A percentile compares a stretch with the other conserved stretches of the same genome.
Conservation (phyloP, 2,797 vertebrate genomes). For the Mormyrops boulengeri region DNA sequence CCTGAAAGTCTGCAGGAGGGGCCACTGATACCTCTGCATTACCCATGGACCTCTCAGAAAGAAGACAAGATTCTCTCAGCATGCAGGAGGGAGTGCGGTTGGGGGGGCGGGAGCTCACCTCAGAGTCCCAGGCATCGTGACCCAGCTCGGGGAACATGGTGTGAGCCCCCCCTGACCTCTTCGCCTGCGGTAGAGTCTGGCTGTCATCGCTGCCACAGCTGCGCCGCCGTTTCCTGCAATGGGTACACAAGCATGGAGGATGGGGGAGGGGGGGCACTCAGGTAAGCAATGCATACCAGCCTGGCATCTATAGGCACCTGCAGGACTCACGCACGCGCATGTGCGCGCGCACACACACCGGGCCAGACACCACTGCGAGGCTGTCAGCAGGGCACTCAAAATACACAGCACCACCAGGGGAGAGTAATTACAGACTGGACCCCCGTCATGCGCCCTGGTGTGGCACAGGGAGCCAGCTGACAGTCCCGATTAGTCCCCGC, state of each 20-base stretch:
- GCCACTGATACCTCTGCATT: background rate
- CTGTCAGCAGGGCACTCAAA: background rate
- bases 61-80: background rate
- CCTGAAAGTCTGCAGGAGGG: background rate
- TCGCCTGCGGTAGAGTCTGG: constrained; percentile 75
- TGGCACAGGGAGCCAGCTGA: background rate
- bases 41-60: background rate
- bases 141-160: constrained; percentile 56
- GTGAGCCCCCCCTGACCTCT: constrained; percentile 67
- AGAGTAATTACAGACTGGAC: background rate
- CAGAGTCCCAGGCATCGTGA: constrained; percentile 59
- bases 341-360: background rate
- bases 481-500: background rate
- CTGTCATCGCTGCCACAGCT: constrained; percentile 75
- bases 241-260: background rate
- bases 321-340: background rate
- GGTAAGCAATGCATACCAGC: background rate
- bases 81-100: background rate
- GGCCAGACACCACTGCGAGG: background rate
- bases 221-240: constrained; percentile 76
- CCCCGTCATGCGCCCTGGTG: background rate
- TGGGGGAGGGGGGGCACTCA: background rate
- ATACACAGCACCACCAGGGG: background rate
- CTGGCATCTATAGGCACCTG: background rate
- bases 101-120: constrained; percentile 48